A percentile compares a stretch with the other conserved stretches of the same genome.
These are phyloP conservation scores for Drosophila grimshawi DNA, from an alignment of 1,140 invertebrate genomes.

Conservation along the genomic window DNA sequence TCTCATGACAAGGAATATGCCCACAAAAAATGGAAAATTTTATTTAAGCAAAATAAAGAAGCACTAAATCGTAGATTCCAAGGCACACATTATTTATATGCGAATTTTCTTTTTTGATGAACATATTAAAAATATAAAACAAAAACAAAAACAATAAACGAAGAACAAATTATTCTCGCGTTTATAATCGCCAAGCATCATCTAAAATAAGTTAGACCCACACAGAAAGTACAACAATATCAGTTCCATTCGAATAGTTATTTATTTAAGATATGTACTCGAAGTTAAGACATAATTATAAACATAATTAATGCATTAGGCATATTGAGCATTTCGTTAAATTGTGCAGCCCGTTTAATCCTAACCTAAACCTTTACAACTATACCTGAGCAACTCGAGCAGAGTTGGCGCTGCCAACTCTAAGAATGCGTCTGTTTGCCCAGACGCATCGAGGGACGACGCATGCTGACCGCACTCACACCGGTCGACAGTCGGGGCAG, in stretches of 20 bases:
- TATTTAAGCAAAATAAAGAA: too few species aligned
- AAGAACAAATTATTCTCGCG: too few species aligned
- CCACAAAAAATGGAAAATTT: neutral
- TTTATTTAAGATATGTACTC: slow-evolving; percentile 34
- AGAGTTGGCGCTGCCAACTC: slow-evolving; percentile 36
- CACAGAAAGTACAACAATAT: neutral
- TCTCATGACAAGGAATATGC: neutral
- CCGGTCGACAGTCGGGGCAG: slow-evolving; percentile 68
- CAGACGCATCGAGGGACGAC: slow-evolving; percentile 59
- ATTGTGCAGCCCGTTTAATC: slow-evolving; percentile 1
- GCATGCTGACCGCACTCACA: slow-evolving; percentile 20
- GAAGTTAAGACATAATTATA: slow-evolving; percentile 11
- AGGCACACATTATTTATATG: too few species aligned
- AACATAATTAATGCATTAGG: slow-evolving; percentile 19
- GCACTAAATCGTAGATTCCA: too few species aligned
- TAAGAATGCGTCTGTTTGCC: slow-evolving; percentile 61
- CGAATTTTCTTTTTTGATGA: too few species aligned
- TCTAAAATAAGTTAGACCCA: neutral
- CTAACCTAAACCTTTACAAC: slow-evolving; percentile 48
- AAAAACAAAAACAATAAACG: neutral
- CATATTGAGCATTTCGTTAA: slow-evolving; percentile 39
- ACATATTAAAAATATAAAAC: neutral
- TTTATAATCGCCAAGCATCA: neutral
- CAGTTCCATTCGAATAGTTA: slow-evolving; percentile 5
- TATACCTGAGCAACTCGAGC: slow-evolving; percentile 68